These are phyloP conservation scores for Lichenostomus cassidix DNA, from an alignment of 2,113 vertebrate species.

Conservation along the genomic window DNA sequence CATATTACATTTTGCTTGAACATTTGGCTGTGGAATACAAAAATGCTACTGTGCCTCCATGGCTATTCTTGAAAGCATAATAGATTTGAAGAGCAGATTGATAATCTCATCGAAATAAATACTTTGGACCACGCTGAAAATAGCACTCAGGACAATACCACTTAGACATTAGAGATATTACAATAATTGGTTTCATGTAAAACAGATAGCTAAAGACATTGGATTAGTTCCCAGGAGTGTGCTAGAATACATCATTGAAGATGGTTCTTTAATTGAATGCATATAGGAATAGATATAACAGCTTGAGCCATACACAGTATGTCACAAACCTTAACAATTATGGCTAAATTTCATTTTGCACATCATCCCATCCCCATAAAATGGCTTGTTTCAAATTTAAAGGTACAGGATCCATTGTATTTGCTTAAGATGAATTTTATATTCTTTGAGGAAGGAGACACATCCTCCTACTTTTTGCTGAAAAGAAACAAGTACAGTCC, in stretches of 20 bases:
- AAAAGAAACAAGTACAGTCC: neutral
- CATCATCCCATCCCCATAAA: neutral
- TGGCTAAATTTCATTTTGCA: neutral
- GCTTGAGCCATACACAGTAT: neutral
- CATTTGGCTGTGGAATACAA: neutral
- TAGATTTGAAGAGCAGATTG: constrained; percentile 33
- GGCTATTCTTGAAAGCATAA: constrained; percentile 41
- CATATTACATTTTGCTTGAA: neutral
- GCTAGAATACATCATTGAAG: constrained; percentile 1
- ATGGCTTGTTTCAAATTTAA: neutral
- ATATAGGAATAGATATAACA: constrained; percentile 16
- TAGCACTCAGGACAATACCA: neutral
- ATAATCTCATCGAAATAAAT: constrained; percentile 9
- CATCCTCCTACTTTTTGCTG: neutral
- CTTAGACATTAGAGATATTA: constrained; percentile 30
- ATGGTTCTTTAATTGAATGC: constrained; percentile 5
- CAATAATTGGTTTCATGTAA: constrained; percentile 50
- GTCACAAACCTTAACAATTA: neutral
- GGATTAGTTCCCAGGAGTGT: constrained; percentile 32
- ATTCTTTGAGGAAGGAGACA: neutral
- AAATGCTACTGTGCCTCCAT: constrained; percentile 30
- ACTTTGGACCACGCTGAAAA: constrained; percentile 2
- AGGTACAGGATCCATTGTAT: neutral
- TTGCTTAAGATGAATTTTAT: neutral
- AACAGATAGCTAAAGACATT: constrained; percentile 41